Base-by-base conservation (phyloP, 2,113 vertebrate genomes). In the Pitta sordida region DNA sequence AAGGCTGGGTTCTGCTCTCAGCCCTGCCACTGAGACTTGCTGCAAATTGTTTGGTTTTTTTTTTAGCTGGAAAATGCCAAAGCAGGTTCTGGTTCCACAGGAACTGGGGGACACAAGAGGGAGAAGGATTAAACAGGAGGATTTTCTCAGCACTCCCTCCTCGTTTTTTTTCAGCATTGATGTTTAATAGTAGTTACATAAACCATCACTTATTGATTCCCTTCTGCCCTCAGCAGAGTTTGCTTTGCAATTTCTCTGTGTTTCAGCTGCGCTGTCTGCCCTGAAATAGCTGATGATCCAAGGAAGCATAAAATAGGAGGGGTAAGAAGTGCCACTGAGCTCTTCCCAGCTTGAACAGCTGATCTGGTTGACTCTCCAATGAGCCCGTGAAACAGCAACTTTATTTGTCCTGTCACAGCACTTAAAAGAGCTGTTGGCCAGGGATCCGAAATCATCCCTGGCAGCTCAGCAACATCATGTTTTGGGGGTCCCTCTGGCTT, bases 381-480 rank as follows among this genome's bases (percentile, higher is more conserved):
- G 36, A 69, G 60, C 65, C 55, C 30, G 49, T 64, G 71, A 59
- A 79, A 32, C 60, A 64, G 55, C 55, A 53, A 7, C 26, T 75
- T 37, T 14, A 39, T 70, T 56, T 44, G 12, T n/a, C 79, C 43
- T 48, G 64, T 19, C 51, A 14, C 5, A 7, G 18, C 65, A 1
- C 64, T 68, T 43, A 6, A 14, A 51, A 32, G 23, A 71, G 48
- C 64, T 21, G 0, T 32, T 13, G 58, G 62, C 44, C 34, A 29
- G 41, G 39, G 55, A 21, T 27, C 36, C 18, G 5, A 23, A 14
- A 15, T n/a, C 37, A 30, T 34, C 68, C 4, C 59, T 58, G 58
- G 23, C 39, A 68, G 8, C 52, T 6, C 30, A 73, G 53, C 37
- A n/a, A 2, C 7, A 4, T 2, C 6, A 2, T 1, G 23, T 20